Conservation (phyloP, 1,140 invertebrate species). For the Ephestia elutella region DNA sequence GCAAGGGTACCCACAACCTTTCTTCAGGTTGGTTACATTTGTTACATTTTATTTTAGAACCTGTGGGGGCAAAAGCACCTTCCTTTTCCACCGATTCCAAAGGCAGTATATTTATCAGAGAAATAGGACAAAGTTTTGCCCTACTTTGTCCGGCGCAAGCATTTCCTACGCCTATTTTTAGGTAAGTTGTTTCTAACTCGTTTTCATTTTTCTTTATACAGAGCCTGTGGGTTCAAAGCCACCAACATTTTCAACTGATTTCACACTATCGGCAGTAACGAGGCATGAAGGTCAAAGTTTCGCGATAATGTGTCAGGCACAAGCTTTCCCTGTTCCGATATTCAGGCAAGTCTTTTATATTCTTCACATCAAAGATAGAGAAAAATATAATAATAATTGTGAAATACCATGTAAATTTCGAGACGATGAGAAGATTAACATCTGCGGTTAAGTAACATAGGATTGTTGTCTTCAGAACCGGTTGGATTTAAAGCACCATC, state of each 20-base stretch:
- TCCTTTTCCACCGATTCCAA: slow-evolving; percentile 80
- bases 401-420: slow-evolving; percentile 4
- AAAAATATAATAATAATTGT: no score
- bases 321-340: slow-evolving; percentile 72
- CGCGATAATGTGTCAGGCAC: slow-evolving; percentile 71
- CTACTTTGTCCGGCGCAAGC: slow-evolving; percentile 82
- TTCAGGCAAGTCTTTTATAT: slow-evolving; percentile 69
- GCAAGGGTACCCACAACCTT: slow-evolving; percentile 83
- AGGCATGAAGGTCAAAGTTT: slow-evolving; percentile 65
- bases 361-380: no score
- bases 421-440: no score
- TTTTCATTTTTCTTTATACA: slow-evolving; percentile 44
- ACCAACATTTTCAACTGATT: slow-evolving; percentile 66
- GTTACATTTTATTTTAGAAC: slow-evolving; percentile 73
- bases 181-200: slow-evolving; percentile 73
- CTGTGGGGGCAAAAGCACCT: slow-evolving; percentile 80
- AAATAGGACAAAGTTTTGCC: slow-evolving; percentile 64
- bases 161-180: slow-evolving; percentile 81
- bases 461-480: slow-evolving; percentile 76
- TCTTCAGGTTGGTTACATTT: slow-evolving; percentile 76
- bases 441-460: no score
- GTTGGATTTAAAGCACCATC: slow-evolving; percentile 78
- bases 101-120: slow-evolving; percentile 76
- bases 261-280: slow-evolving; percentile 66
- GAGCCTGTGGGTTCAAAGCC: slow-evolving; percentile 69